phyloP scores from a whole-genome alignment of 2,888 invertebrate species.

The Sarcophaga subvicina region DNA sequence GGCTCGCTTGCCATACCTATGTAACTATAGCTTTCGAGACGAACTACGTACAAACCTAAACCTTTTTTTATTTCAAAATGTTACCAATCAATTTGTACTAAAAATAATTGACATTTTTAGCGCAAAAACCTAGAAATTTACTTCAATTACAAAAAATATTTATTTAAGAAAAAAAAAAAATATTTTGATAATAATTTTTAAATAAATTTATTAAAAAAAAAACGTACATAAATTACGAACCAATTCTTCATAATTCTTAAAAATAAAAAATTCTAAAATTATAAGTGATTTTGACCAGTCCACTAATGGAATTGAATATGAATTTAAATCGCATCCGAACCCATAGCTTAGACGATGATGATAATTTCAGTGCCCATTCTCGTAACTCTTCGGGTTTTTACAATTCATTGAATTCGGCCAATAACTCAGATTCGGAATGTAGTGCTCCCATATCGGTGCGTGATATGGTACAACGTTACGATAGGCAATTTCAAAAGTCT shows the following conservation, averaged over 20 bases:
- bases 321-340: constrained; percentile 25
- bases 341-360: constrained; percentile 70
- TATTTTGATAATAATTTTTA: constrained; percentile 27
- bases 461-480: constrained; percentile 78
- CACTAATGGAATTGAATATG: constrained; percentile 30
- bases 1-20: no score
- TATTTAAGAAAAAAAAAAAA: neutral
- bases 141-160: constrained; percentile 28
- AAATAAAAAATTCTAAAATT: constrained; percentile 55
- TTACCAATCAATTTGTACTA: neutral
- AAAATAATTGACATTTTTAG: neutral
- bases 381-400: constrained; percentile 50
- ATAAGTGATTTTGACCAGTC: neutral
- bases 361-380: constrained; percentile 70
- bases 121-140: constrained; percentile 31
- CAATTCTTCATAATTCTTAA: neutral
- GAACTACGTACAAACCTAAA: neutral
- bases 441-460: constrained; percentile 74
- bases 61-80: neutral
- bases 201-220: constrained; percentile 19
- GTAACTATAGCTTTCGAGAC: neutral
- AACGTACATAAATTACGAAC: constrained; percentile 1
- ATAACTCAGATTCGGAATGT: constrained; percentile 60
- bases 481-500: constrained; percentile 66
- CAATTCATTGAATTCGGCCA: constrained; percentile 41